Percentiles rank a stretch among this genome's conserved stretches.
phyloP scores from a whole-genome alignment of 2,888 invertebrate species.

The Helleia helle region DNA sequence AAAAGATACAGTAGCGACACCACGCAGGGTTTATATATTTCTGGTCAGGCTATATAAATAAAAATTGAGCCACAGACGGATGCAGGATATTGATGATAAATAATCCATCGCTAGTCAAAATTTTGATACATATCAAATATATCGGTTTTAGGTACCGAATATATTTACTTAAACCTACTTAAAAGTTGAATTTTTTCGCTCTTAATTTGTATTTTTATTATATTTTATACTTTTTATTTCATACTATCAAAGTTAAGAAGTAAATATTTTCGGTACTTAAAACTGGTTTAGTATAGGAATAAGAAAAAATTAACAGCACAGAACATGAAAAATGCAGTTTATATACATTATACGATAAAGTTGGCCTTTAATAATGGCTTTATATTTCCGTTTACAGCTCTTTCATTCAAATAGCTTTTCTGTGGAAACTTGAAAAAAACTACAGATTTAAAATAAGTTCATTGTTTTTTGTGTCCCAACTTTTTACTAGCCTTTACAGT shows the following conservation, averaged over 20 bases:
- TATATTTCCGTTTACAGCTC: constrained; percentile 37
- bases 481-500: neutral
- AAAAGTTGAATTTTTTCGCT: too few relatives aligned
- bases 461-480: neutral
- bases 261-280: neutral
- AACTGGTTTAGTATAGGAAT: neutral
- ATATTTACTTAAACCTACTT: constrained; percentile 17
- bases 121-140: too few relatives aligned
- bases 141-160: too few relatives aligned
- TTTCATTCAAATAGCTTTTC: constrained; percentile 14
- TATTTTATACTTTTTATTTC: too few relatives aligned
- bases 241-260: neutral
- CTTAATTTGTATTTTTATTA: too few relatives aligned
- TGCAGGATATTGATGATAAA: too few relatives aligned
- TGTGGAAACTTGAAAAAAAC: neutral
- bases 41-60: too few relatives aligned
- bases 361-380: constrained; percentile 38
- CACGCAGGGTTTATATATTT: too few relatives aligned
- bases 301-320: constrained; percentile 11
- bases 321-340: neutral
- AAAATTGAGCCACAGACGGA: too few relatives aligned
- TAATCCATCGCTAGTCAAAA: too few relatives aligned
- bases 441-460: neutral
- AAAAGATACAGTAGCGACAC: too few relatives aligned
- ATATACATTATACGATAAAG: constrained; percentile 7